phyloP scores from a whole-genome alignment of 2,113 vertebrate genomes.

The Scophthalmus maximus region DNA sequence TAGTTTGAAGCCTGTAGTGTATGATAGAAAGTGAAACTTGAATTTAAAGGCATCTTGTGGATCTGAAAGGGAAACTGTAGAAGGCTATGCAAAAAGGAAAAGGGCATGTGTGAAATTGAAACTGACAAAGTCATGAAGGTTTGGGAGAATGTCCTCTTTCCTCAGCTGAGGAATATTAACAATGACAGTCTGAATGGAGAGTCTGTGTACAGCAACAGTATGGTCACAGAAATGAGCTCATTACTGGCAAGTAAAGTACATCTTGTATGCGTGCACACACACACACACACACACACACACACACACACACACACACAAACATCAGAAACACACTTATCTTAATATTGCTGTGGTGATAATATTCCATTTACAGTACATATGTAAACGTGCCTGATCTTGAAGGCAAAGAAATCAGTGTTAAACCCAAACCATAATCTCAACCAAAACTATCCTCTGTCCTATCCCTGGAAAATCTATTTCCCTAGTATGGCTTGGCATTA shows the following conservation, averaged over 20 bases:
- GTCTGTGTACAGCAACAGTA: slow-evolving; percentile 62
- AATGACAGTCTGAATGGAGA: slow-evolving; percentile 65
- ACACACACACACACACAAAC: neutral
- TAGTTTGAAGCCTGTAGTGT: slow-evolving; percentile 14
- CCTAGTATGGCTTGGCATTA: slow-evolving; percentile 44
- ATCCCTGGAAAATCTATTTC: slow-evolving; percentile 45
- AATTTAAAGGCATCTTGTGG: slow-evolving; percentile 54
- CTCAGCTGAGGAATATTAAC: slow-evolving; percentile 58
- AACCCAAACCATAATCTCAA: slow-evolving; percentile 52
- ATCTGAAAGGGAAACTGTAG: slow-evolving; percentile 47
- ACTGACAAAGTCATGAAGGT: slow-evolving; percentile 69
- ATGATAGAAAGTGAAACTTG: slow-evolving; percentile 34
- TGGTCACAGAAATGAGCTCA: slow-evolving; percentile 68
- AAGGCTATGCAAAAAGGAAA: slow-evolving; percentile 52
- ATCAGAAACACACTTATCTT: slow-evolving; percentile 24
- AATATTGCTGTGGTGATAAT: slow-evolving; percentile 42
- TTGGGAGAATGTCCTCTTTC: slow-evolving; percentile 53
- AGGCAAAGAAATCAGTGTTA: slow-evolving; percentile 34
- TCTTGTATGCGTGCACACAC: slow-evolving; percentile 42
- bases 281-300: slow-evolving; percentile 8
- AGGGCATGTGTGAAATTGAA: slow-evolving; percentile 66
- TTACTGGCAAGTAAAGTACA: slow-evolving; percentile 62
- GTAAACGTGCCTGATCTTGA: slow-evolving; percentile 45
- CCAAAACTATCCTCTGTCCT: slow-evolving; percentile 43
- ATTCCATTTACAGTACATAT: slow-evolving; percentile 57